Conservation (phyloP, 1,140 invertebrate genomes). For the Trachelipus rathkii region DNA sequence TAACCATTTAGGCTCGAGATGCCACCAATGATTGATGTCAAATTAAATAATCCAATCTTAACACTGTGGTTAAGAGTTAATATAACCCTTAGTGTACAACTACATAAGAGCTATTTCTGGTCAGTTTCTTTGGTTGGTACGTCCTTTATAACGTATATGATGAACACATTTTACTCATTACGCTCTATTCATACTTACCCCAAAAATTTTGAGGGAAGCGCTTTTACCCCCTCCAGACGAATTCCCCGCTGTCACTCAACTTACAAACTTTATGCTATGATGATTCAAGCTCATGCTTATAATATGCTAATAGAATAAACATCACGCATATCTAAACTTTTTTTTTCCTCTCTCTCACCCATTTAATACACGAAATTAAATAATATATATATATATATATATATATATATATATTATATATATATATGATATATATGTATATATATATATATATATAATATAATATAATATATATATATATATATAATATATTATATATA, state of each 20-base stretch:
- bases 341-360: too few relatives aligned
- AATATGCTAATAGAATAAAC: slow-evolving; percentile 11
- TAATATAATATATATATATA: too few relatives aligned
- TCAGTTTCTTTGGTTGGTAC: slow-evolving; percentile 14
- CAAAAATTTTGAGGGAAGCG: slow-evolving; percentile 5
- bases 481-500: too few relatives aligned
- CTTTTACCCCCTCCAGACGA: slow-evolving; percentile 6
- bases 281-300: slow-evolving; percentile 6
- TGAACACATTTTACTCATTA: slow-evolving; percentile 44
- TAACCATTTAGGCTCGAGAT: background rate
- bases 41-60: slow-evolving; percentile 40
- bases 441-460: too few relatives aligned
- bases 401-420: too few relatives aligned
- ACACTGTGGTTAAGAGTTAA: slow-evolving; percentile 6
- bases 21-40: slow-evolving; percentile 38
- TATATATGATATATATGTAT: too few relatives aligned
- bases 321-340: background rate
- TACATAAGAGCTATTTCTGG: slow-evolving; percentile 4
- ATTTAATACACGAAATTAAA: too few relatives aligned
- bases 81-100: background rate
- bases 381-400: too few relatives aligned
- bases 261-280: slow-evolving; percentile 7
- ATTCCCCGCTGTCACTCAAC: slow-evolving; percentile 37
- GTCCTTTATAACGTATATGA: slow-evolving; percentile 28
- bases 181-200: slow-evolving; percentile 37